A percentile compares a stretch with the other conserved stretches of the same genome.
Conservation (phyloP, 2,113 vertebrate genomes). For the Gymnorhina tibicen region DNA sequence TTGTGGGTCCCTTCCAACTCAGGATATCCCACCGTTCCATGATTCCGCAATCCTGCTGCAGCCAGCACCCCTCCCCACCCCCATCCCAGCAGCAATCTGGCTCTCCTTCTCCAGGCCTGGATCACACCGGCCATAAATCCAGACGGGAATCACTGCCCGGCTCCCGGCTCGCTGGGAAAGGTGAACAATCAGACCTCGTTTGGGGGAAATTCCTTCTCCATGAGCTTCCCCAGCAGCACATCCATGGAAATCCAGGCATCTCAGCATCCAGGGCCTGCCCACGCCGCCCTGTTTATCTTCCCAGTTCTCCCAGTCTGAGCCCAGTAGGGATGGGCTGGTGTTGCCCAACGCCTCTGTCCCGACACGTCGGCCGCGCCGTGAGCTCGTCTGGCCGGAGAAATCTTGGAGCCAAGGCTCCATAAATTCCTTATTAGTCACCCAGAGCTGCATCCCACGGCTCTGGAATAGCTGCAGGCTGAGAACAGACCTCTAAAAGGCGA, state of each 20-base stretch:
- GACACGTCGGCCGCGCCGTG: accelerated
- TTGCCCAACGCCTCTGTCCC: background rate
- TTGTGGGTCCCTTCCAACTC: background rate
- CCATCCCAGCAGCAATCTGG: background rate
- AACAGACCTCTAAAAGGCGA: background rate
- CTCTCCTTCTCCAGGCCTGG: background rate
- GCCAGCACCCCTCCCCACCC: background rate
- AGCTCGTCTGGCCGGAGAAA: background rate
- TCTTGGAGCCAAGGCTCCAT: background rate
- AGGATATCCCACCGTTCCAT: background rate
- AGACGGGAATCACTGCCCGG: background rate
- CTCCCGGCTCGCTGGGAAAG: background rate
- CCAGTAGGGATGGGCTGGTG: background rate
- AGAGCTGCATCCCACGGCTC: background rate
- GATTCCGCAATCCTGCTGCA: background rate
- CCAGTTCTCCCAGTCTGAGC: background rate
- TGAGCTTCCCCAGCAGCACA: background rate
- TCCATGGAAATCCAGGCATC: background rate
- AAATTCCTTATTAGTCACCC: background rate
- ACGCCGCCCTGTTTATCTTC: background rate
- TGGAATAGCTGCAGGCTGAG: slow-evolving; percentile 7
- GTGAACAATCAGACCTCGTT: background rate
- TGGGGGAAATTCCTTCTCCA: background rate
- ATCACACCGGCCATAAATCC: background rate
- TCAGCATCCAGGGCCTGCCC: background rate